Evolutionary conservation across 2,888 invertebrate genomes (phyloP).

Genomic region (Xanthostigma xanthostigma): DNA sequence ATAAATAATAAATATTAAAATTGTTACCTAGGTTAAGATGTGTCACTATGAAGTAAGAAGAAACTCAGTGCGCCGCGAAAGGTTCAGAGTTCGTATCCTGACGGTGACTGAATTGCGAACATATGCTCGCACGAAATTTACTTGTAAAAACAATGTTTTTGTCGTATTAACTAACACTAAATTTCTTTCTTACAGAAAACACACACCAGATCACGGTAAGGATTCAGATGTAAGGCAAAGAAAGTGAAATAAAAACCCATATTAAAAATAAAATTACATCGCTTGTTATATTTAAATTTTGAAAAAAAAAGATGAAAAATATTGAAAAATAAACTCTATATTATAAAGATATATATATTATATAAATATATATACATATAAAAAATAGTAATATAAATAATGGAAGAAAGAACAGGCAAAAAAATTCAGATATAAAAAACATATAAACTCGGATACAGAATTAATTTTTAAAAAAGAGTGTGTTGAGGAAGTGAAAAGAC

Average conservation of each 20-base stretch:
- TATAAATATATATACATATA: slow-evolving; percentile 3
- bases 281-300: slow-evolving; percentile 1
- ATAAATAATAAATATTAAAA: no score
- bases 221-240: slow-evolving; percentile 32
- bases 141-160: background rate
- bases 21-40: no score
- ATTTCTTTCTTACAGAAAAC: slow-evolving; percentile 26
- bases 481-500: background rate
- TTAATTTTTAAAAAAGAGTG: background rate
- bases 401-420: background rate
- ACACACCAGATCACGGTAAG: slow-evolving; percentile 32
- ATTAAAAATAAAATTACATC: background rate
- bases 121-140: no score
- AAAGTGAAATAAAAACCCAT: slow-evolving; percentile 22
- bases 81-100: no score
- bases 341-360: slow-evolving; percentile 5
- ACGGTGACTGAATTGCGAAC: no score
- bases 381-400: slow-evolving; percentile 3
- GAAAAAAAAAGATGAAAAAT: slow-evolving; percentile 3
- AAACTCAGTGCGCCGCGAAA: no score
- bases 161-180: background rate
- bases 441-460: background rate
- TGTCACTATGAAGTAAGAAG: no score
- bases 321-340: slow-evolving; percentile 1
- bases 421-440: slow-evolving; percentile 1